These are phyloP conservation scores for Rhynchotus rufescens DNA, from an alignment of 2,797 vertebrate genomes.

Conservation along the genomic window DNA sequence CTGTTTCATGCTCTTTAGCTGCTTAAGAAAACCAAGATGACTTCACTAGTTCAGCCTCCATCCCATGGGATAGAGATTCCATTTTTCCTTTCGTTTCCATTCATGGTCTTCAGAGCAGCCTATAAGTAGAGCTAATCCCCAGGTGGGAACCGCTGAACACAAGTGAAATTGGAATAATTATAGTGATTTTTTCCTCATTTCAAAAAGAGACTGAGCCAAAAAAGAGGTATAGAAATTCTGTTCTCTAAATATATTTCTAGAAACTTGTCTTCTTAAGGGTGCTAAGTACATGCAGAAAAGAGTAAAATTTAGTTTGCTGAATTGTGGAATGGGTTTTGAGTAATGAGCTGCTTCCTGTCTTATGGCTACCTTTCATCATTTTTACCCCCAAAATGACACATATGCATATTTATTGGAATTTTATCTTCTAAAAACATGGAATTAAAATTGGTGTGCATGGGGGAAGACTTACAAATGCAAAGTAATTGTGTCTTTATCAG, in stretches of 20 bases:
- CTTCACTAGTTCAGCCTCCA: not conserved
- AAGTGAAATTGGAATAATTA: not conserved
- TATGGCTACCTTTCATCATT: not conserved
- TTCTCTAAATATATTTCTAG: not conserved
- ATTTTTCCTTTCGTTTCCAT: not conserved
- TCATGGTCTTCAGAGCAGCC: not conserved
- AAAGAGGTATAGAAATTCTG: not conserved
- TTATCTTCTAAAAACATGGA: conserved; percentile 48
- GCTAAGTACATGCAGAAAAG: conserved; percentile 17
- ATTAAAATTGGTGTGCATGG: conserved; percentile 48
- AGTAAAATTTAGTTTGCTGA: conserved; percentile 39
- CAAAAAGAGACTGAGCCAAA: not conserved
- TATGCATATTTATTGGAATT: conserved; percentile 61
- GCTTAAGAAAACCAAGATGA: not conserved
- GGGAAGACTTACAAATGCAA: not conserved
- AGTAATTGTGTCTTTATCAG: conserved; percentile 58
- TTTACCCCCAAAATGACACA: conserved; percentile 2
- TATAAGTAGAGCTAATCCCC: not conserved
- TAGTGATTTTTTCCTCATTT: rapidly evolving
- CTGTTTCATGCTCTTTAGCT: not conserved
- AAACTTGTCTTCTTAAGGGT: not conserved
- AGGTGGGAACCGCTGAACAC: not conserved
- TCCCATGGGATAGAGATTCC: not conserved
- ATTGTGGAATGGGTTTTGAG: conserved; percentile 36
- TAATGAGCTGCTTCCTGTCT: conserved; percentile 8